phyloP scores from a whole-genome alignment of 2,113 vertebrate species.

The Crotophaga sulcirostris region DNA sequence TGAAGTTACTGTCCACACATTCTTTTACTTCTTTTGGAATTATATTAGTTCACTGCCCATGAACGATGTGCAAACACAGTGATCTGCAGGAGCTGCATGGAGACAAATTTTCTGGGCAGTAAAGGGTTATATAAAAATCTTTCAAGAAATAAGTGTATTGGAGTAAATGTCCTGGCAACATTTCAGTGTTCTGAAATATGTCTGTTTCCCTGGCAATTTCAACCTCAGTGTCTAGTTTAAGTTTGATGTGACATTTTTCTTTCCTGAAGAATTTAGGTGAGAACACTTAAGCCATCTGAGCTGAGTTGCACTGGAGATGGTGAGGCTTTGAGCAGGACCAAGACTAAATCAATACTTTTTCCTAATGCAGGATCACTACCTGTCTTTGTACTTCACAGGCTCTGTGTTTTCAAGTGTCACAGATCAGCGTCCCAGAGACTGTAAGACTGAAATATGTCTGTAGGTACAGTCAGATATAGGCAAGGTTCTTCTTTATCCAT shows the following conservation, averaged over 20 bases:
- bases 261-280: not conserved
- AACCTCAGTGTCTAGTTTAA: not conserved
- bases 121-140: conserved; percentile 12
- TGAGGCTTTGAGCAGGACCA: not conserved
- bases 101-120: not conserved
- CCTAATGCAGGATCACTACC: too few species aligned
- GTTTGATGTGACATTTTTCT: not conserved
- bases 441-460: not conserved
- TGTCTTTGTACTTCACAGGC: not conserved
- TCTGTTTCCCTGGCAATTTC: conserved; percentile 20
- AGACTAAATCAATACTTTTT: not conserved
- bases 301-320: not conserved
- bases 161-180: conserved; percentile 1
- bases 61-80: not conserved
- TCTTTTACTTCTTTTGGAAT: not conserved
- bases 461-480: not conserved
- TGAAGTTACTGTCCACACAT: fast-evolving
- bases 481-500: not conserved
- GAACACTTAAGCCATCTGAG: not conserved
- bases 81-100: not conserved
- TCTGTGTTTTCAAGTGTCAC: not conserved
- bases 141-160: not conserved
- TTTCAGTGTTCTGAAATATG: not conserved
- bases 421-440: not conserved
- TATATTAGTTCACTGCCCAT: not conserved